Evolutionary conservation across 1,140 invertebrate genomes (phyloP), one percentile per base, ranked within the genome.

Genomic region (Zaprionus kolodkinae): DNA sequence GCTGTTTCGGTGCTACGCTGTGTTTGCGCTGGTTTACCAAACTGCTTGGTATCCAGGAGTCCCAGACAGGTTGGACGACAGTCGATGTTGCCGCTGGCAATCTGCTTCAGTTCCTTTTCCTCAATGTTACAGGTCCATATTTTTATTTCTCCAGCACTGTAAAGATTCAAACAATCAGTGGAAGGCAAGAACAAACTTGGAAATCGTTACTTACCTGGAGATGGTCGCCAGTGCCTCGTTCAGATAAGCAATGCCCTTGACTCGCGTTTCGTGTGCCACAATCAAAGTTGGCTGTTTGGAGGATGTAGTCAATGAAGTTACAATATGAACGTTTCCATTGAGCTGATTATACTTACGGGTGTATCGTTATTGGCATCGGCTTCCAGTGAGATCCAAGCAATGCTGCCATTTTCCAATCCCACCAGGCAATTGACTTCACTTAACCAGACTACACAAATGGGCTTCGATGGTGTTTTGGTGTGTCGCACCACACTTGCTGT

Each of bases 141-240:
- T 93, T 97, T 97, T 43, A 98, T 94, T 91, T 96, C 95, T 0
- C 97, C 97, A 48, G 95, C 94, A 93, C 96, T 97, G 12, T n/a
- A 6, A 50, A 6, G 5, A 3, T 15, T 50, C 6, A 9, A 1
- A 21, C 0, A 7, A 17, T 15, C n/a, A 30, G 5, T 35, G 12
- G 2, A 11, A 30, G 5, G 12, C 13, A 10, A 48, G 1, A 10
- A 48, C 10, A 30, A 15, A 13, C n/a, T 45, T 10, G 30, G 25
- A 17, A 10, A 3, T 9, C 9, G 7, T 15, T 17, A 75, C 56
- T 61, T 35, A 85, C 82, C 82, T 87, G 56, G 89, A 91, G 1
- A 78, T 78, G 9, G 87, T 84, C 3, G 79, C 92, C 50, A 93
- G 82, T 30, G 71, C 93, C 15, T 92, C 91, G 15, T 93, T 79